A percentile compares a stretch with the other conserved stretches of the same genome.
phyloP scores from a whole-genome alignment of 2,797 vertebrate species.

The Discoglossus pictus region DNA sequence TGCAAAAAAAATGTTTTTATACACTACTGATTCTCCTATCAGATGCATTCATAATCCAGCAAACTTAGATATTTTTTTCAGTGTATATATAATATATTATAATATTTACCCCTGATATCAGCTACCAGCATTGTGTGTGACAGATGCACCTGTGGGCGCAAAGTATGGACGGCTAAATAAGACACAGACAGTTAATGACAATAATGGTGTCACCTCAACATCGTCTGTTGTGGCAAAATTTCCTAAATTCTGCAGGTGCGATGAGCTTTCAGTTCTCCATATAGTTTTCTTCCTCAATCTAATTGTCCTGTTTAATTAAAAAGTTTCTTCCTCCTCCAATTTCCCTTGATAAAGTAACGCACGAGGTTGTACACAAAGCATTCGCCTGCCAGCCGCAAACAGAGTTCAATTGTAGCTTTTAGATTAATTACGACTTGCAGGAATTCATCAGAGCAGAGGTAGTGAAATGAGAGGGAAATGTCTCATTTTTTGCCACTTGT shows the following conservation, averaged over 20 bases:
- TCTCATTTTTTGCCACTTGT: constrained; percentile 26
- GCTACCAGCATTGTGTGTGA: no score
- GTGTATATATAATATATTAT: no score
- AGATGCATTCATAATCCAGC: no score
- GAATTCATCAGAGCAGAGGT: constrained; percentile 22
- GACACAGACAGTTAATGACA: no score
- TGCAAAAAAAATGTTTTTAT: no score
- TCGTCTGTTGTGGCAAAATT: constrained; percentile 8
- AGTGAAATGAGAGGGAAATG: neutral
- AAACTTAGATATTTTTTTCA: no score
- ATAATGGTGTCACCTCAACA: neutral
- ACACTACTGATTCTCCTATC: no score
- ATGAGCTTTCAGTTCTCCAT: no score
- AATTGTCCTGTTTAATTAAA: constrained; percentile 28
- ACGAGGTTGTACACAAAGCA: neutral
- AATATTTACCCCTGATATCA: no score
- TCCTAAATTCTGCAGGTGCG: constrained; percentile 4
- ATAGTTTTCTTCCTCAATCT: neutral
- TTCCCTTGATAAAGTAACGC: constrained; percentile 37
- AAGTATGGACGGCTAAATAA: no score
- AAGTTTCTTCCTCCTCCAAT: constrained; percentile 14
- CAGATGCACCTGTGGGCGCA: no score
- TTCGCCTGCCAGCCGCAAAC: neutral
- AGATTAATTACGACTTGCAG: constrained; percentile 34
- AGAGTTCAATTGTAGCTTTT: constrained; percentile 9